These are phyloP conservation scores for Apodemia mormo DNA, from an alignment of 2,888 invertebrate species.

Conservation along the genomic window DNA sequence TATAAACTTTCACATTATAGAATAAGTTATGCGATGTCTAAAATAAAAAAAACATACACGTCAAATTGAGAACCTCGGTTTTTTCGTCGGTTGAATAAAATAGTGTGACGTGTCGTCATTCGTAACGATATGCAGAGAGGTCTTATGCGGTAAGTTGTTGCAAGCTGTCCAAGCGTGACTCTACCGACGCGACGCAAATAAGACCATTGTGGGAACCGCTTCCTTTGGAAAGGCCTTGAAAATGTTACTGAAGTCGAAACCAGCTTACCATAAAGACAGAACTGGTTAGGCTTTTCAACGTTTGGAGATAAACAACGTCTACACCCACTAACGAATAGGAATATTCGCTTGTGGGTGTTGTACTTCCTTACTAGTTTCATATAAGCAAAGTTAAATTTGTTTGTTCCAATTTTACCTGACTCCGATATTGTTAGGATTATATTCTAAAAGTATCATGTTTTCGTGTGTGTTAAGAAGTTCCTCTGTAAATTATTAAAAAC, in stretches of 20 bases:
- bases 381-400: neutral
- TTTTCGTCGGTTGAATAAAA: too few species aligned
- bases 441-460: too few species aligned
- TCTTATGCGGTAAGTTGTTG: neutral
- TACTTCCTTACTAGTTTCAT: neutral
- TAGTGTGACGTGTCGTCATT: neutral
- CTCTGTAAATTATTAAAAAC: too few species aligned
- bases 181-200: constrained; percentile 1
- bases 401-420: neutral
- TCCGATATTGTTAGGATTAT: neutral
- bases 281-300: constrained; percentile 16
- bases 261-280: constrained; percentile 14
- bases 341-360: constrained; percentile 13
- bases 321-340: constrained; percentile 7
- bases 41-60: too few species aligned
- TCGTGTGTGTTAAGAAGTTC: too few species aligned
- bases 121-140: constrained; percentile 1
- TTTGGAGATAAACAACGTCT: constrained; percentile 17
- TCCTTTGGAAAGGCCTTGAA: constrained; percentile 13
- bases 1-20: too few species aligned
- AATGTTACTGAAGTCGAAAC: constrained; percentile 6
- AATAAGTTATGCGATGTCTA: too few species aligned
- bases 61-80: too few species aligned
- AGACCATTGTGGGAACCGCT: constrained; percentile 14
- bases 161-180: constrained; percentile 7